phyloP scores from a whole-genome alignment of 2,888 invertebrate species.

The Lithophane socia region DNA sequence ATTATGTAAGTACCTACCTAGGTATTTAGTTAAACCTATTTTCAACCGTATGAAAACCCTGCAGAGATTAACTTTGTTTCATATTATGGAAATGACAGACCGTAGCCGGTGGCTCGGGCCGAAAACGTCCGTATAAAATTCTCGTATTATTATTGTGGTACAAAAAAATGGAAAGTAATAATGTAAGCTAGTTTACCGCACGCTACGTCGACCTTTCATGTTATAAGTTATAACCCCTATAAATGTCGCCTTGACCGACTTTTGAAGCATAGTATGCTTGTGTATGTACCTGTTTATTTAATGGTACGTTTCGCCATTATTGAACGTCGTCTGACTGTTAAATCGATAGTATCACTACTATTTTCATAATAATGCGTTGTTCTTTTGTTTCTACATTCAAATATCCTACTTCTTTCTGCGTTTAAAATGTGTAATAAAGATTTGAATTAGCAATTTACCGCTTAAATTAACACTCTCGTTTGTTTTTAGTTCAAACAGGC shows the following conservation, averaged over 20 bases:
- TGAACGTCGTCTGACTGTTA: constrained; percentile 17
- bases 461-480: background rate
- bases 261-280: constrained; percentile 43
- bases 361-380: background rate
- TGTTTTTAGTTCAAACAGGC: background rate
- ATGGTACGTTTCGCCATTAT: constrained; percentile 9
- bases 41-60: constrained; percentile 23
- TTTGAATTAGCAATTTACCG: constrained; percentile 3
- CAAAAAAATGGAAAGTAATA: constrained; percentile 57
- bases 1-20: constrained; percentile 29
- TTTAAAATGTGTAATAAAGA: background rate
- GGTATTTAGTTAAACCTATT: constrained; percentile 8
- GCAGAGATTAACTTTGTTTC: constrained; percentile 35
- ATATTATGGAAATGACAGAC: constrained; percentile 43
- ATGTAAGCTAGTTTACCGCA: constrained; percentile 56
- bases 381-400: constrained; percentile 1
- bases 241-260: constrained; percentile 72
- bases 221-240: constrained; percentile 66
- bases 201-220: constrained; percentile 65
- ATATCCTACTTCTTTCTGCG: background rate
- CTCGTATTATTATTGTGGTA: constrained; percentile 40
- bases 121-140: constrained; percentile 36
- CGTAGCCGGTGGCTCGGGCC: constrained; percentile 2
- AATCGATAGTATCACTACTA: constrained; percentile 44
- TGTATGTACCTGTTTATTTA: constrained; percentile 39